Evolutionary conservation across 2,888 invertebrate species (phyloP), one percentile per base, ranked within the genome.

Genomic region (Sylvicola fuscatus): DNA sequence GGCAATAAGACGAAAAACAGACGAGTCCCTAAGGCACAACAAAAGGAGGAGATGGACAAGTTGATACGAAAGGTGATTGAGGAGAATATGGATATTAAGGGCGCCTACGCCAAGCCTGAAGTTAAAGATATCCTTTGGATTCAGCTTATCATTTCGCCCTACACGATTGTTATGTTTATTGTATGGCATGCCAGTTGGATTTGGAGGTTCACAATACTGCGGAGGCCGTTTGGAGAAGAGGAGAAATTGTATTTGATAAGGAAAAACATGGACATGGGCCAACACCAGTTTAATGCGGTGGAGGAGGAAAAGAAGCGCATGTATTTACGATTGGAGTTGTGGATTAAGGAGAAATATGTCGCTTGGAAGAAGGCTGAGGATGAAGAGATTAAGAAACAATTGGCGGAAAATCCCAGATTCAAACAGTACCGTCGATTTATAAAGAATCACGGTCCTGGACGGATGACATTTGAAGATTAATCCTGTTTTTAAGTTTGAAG

Each of bases 41-140:
- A 68, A 43, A 80, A 75, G 52, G 76, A 77, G 44, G 82, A 86
- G 53, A 71, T 80, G 42, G 89, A 92, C 49, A 65, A 64, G 39
- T 68, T 86, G 28, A 76, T 92, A 37, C 67, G 76, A 41, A 68
- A 72, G 51, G 75, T 93, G 3, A 78, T 93, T 38, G 84, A 81
- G 56, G 79, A 89, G 44, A 90, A 89, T 50, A 83, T 92, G 78
- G 89, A 90, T 49, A 89, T 92, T 33, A 75, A 86, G 51, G 92
- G 92, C 13, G 86, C 84, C 1, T 90, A 89, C 56, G 81, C 84
- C 0, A 86, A 84, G 50, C 90, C 89, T 1, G 71, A 70, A 35
- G 54, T 82, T 14, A 51, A 61, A 34, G 80, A 89, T 55, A 69
- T 90, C 7, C 59, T 92, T 6, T 86, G 84, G 80, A 62, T 89